Base-by-base conservation (phyloP, 2,888 invertebrate genomes). In the Amiota communis region DNA sequence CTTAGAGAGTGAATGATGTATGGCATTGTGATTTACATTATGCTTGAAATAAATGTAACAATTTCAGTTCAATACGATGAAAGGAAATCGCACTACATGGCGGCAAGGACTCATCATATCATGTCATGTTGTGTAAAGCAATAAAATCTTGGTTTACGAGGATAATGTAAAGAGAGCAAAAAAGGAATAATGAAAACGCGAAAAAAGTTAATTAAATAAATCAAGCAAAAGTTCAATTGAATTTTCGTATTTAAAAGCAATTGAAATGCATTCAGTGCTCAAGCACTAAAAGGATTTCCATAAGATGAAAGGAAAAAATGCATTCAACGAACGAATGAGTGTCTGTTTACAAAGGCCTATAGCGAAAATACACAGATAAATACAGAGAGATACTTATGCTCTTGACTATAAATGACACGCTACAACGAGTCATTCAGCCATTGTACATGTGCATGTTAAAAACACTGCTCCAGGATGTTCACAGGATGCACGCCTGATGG, bases 191-290 rank as follows among this genome's bases (percentile, higher is more conserved):
- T 36, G 36, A 36, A 36, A 6, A 36, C 6, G 53, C 53, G 12
- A 63, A 71, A 78, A 23, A 81, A 76, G 78, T 83, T 85, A 85
- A 85, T 83, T 83, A 83, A 83, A 85, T 83, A 83, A 83, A 83
- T 85, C 84, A 83, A 82, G 77, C 82, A 77, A 79, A 59, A 82
- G 82, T 83, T 85, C 85, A 83, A 83, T 85, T 85, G 81, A 81
- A 83, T 84, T 85, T 83, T 36, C 81, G 75, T 20, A 53, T 46
- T 63, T 63, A 63, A 63, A 63, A 68, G 67, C 51, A 9, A 68
- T 20, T 20, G 67, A 53, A 20, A 36, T 51, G 48, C 48, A 36
- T 36, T 36, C 36, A 36, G 36, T 36, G 36, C 36, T 4, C 36
- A 36, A 36, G 36, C 36, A 36, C 36, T 36, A 36, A 36, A 36